Conservation (phyloP, 1,140 invertebrate species). For the Adelges cooleyi region DNA sequence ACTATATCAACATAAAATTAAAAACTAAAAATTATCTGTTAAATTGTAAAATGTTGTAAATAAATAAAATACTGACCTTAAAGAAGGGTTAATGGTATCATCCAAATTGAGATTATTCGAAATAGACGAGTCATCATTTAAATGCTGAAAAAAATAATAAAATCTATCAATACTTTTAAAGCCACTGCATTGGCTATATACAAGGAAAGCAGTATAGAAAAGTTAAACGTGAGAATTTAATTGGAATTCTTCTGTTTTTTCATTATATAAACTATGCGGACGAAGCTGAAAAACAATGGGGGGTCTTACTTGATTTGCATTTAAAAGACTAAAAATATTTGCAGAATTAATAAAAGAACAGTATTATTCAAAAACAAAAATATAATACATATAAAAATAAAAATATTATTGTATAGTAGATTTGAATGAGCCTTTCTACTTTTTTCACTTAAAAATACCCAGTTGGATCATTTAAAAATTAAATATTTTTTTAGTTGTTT, state of each 20-base stretch:
- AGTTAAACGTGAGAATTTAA: constrained; percentile 1
- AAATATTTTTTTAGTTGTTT: too few relatives aligned
- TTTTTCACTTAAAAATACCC: too few relatives aligned
- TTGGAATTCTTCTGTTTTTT: constrained; percentile 25
- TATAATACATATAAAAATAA: too few relatives aligned
- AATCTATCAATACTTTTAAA: not conserved
- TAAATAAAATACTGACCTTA: not conserved
- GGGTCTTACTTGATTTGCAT: constrained; percentile 15
- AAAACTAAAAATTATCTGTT: not conserved
- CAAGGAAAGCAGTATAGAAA: not conserved
- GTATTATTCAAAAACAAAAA: constrained; percentile 6
- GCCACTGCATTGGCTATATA: not conserved
- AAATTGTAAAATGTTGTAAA: not conserved
- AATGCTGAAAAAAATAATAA: constrained; percentile 15
- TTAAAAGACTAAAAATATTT: not conserved
- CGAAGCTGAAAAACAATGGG: constrained; percentile 22
- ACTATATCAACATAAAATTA: not conserved
- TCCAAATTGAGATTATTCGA: not conserved
- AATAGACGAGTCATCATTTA: too few relatives aligned
- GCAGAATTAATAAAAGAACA: constrained; percentile 10
- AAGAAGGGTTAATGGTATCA: constrained; percentile 9
- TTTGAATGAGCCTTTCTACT: too few relatives aligned
- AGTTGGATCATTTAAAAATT: too few relatives aligned
- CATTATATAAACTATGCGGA: constrained; percentile 12
- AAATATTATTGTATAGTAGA: not conserved